Percentiles rank a stretch among this genome's conserved stretches.
These are phyloP conservation scores for Eilema depressum DNA, from an alignment of 2,888 invertebrate species.

Conservation along the genomic window DNA sequence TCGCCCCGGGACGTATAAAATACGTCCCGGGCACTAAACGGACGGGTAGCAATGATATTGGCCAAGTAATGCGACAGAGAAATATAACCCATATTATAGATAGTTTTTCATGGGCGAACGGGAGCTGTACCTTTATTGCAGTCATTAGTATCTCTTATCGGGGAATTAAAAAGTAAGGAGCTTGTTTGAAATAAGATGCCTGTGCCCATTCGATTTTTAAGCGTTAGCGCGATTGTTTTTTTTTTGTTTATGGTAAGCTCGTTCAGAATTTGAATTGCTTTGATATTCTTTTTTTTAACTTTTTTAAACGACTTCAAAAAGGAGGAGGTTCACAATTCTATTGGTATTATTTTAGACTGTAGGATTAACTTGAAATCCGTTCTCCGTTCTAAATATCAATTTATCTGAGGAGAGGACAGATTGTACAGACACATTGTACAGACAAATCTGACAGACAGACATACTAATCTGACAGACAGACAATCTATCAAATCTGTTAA, in stretches of 20 bases:
- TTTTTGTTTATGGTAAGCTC: neutral
- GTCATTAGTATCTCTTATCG: constrained; percentile 39
- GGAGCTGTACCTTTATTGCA: constrained; percentile 49
- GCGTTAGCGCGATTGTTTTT: neutral
- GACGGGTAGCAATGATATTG: constrained; percentile 39
- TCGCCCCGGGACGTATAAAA: constrained; percentile 31
- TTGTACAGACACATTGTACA: too few relatives aligned
- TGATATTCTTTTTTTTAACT: neutral
- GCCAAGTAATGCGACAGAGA: constrained; percentile 42
- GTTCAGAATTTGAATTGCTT: constrained; percentile 4
- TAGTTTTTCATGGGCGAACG: constrained; percentile 35
- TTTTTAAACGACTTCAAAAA: too few relatives aligned
- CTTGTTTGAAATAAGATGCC: constrained; percentile 15
- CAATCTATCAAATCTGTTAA: too few relatives aligned
- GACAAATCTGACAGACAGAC: too few relatives aligned
- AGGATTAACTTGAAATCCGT: too few relatives aligned
- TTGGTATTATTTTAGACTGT: too few relatives aligned
- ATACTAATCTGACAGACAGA: too few relatives aligned
- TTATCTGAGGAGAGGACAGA: too few relatives aligned
- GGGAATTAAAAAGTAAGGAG: constrained; percentile 25
- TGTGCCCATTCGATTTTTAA: neutral
- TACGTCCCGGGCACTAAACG: constrained; percentile 28
- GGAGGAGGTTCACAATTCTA: too few relatives aligned
- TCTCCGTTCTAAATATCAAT: too few relatives aligned
- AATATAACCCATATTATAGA: constrained; percentile 26